These are phyloP conservation scores for Synodontis membranacea DNA, from an alignment of 2,113 vertebrate species.

Conservation along the genomic window DNA sequence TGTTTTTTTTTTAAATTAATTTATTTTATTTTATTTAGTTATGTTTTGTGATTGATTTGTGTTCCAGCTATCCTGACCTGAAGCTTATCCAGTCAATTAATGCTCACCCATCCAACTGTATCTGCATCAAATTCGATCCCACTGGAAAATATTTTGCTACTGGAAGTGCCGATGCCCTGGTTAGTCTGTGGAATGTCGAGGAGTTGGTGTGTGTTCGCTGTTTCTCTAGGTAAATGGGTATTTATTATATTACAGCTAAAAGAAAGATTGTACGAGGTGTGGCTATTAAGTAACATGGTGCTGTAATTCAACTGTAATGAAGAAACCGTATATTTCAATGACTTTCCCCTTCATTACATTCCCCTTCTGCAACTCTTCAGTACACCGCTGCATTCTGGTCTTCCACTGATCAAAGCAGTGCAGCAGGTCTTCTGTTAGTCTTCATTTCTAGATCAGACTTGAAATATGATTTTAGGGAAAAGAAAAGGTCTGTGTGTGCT, in stretches of 20 bases:
- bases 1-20: no score
- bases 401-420: no score
- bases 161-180: constrained; percentile 91
- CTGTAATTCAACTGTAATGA: no score
- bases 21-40: neutral
- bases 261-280: neutral
- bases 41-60: neutral
- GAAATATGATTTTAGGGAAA: no score
- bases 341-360: no score
- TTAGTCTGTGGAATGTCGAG: constrained; percentile 96
- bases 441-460: no score
- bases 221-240: constrained; percentile 85
- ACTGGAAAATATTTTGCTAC: constrained; percentile 96
- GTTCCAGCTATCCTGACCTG: constrained; percentile 89
- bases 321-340: no score
- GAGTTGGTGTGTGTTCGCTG: constrained; percentile 96
- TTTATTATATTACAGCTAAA: neutral
- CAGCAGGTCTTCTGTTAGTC: no score
- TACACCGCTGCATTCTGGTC: no score
- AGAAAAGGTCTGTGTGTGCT: no score
- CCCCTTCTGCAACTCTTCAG: no score
- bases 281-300: no score
- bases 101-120: constrained; percentile 97
- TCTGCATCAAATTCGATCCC: constrained; percentile 98
- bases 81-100: constrained; percentile 99